A percentile compares a stretch with the other conserved stretches of the same genome.
phyloP scores from a whole-genome alignment of 53 echinoderm and acorn worm genomes.

The Zoroaster sp. region DNA sequence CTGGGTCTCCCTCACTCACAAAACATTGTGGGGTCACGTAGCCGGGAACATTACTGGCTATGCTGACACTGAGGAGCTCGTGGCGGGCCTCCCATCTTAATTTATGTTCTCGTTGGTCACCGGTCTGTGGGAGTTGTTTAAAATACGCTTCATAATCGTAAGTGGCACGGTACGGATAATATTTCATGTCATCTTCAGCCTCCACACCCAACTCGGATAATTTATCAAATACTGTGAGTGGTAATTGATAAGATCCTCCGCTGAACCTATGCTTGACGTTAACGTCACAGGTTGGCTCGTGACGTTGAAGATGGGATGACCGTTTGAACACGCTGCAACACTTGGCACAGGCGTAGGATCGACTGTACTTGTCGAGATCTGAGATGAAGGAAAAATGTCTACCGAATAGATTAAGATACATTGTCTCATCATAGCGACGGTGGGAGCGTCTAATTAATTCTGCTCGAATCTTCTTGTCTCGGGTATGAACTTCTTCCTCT shows the following conservation, averaged over 20 bases:
- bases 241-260: conserved; percentile 6
- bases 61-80: conserved; percentile 24
- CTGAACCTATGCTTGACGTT: too few relatives aligned
- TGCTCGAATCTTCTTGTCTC: not conserved
- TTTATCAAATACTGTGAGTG: conserved; percentile 31
- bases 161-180: conserved; percentile 1
- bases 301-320: too few relatives aligned
- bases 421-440: not conserved
- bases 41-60: conserved; percentile 36
- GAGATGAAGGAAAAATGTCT: too few relatives aligned
- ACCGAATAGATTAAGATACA: too few relatives aligned
- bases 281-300: too few relatives aligned
- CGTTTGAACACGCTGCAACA: too few relatives aligned
- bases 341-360: too few relatives aligned
- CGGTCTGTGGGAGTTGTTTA: not conserved
- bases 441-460: not conserved
- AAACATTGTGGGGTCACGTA: not conserved
- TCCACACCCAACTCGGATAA: conserved; percentile 35
- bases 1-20: not conserved
- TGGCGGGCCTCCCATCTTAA: not conserved
- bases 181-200: not conserved
- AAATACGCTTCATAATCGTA: conserved; percentile 56
- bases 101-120: not conserved
- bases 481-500: not conserved
- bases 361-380: too few relatives aligned